Evolutionary conservation across 2,113 vertebrate genomes (phyloP).

Genomic region (Coregonus clupeaformis): DNA sequence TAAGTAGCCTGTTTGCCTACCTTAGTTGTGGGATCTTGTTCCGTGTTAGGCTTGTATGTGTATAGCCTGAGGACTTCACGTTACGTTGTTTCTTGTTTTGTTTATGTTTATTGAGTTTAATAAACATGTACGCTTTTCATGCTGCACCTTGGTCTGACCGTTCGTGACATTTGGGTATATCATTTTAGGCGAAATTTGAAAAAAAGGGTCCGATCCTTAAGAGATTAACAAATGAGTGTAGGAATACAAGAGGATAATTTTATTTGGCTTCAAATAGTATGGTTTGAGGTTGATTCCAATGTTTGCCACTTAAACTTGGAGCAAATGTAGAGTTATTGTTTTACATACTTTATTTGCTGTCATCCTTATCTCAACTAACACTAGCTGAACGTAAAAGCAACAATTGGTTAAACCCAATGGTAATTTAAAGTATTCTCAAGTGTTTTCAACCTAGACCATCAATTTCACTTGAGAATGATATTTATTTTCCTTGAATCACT

Average conservation of each 20-base stretch:
- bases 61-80: too few relatives aligned
- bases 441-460: neutral
- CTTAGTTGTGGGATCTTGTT: too few relatives aligned
- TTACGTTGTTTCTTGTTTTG: too few relatives aligned
- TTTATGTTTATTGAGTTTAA: too few relatives aligned
- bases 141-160: too few relatives aligned
- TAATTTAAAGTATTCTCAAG: neutral
- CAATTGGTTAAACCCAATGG: neutral
- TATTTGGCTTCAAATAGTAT: neutral
- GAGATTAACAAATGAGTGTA: neutral
- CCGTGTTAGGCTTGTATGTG: too few relatives aligned
- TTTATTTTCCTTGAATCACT: neutral
- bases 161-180: too few relatives aligned
- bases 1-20: too few relatives aligned
- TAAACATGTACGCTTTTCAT: too few relatives aligned
- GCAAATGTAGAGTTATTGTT: neutral
- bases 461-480: neutral
- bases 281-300: neutral
- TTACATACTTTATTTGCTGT: conserved; percentile 1
- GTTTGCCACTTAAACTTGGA: neutral
- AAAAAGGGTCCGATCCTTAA: too few relatives aligned
- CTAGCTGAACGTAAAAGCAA: neutral
- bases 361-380: neutral
- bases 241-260: neutral
- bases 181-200: too few relatives aligned